Evolutionary conservation across 2,888 invertebrate species (phyloP).

Genomic region (Cheilosia urbana): DNA sequence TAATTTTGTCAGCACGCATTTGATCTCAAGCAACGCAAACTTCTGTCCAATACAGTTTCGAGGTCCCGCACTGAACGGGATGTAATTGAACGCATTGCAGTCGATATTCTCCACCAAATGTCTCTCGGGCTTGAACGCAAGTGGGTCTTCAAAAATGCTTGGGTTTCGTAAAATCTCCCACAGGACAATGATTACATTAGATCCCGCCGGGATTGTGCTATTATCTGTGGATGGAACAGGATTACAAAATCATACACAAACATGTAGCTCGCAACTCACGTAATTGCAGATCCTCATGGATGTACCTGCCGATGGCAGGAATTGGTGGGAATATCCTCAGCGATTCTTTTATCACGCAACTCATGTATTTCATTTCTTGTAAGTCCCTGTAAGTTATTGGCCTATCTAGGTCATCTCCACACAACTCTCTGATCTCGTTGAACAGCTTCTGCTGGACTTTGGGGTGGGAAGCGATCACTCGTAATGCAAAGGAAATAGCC

Average conservation of each 20-base stretch:
- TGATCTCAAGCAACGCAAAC: conserved; percentile 81
- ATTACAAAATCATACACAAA: neutral
- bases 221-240: conserved; percentile 68
- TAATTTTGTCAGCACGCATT: conserved; percentile 79
- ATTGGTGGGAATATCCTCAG: conserved; percentile 88
- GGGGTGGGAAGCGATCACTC: conserved; percentile 80
- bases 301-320: conserved; percentile 85
- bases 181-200: conserved; percentile 80
- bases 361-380: conserved; percentile 83
- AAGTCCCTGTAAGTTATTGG: conserved; percentile 78
- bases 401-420: conserved; percentile 77
- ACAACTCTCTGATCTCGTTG: conserved; percentile 79
- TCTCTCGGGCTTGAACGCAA: conserved; percentile 81
- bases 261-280: conserved; percentile 84
- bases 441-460: conserved; percentile 79
- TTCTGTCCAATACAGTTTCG: conserved; percentile 84
- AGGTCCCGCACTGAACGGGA: conserved; percentile 84
- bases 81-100: conserved; percentile 77
- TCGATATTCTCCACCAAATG: conserved; percentile 83
- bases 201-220: conserved; percentile 78
- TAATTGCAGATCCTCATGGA: conserved; percentile 85
- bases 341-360: conserved; percentile 88
- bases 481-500: conserved; percentile 81
- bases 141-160: conserved; percentile 78
- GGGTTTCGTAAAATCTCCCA: conserved; percentile 80